Evolutionary conservation across 2,888 invertebrate species (phyloP), one percentile per base, ranked within the genome.

Genomic region (Anaspis maculata): DNA sequence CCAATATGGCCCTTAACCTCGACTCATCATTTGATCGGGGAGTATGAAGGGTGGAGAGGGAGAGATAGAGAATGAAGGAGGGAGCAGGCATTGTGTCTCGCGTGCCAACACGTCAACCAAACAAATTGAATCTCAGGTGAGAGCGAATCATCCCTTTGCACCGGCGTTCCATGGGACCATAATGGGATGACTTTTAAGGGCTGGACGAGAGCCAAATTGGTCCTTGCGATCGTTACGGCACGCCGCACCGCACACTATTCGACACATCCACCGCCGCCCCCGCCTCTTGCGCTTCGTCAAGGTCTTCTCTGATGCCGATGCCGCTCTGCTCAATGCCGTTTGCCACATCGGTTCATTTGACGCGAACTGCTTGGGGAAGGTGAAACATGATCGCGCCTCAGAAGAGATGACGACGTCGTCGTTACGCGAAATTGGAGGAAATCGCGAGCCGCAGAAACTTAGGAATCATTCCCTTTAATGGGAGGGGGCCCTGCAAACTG

Each of bases 81-180:
- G 25, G 32, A 28, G 32, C 23, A 21, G 27, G 25, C 35, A 32
- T 39, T 39, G 35, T 39, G 39, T 41, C 32, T 35, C 41, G 32
- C 38, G 35, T 32, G 38, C 41, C 37, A 27, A 38, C 37, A 39
- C 40, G 39, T 40, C 37, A 42, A 28, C 37, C 32, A 42, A 44
- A 45, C 43, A 44, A 41, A 45, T 40, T 41, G 43, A 45, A 40
- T 44, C 45, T 41, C 43, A 45, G 45, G 45, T 45, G 41, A 44
- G 39, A 33, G 41, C 29, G 37, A 44, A 38, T 34, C 35, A 29
- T 25, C 42, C 34, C 37, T 45, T 38, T 36, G 32, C 34, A 35
- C 36, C n/a, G n/a, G n/a, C n/a, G n/a, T n/a, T n/a, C n/a, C n/a
- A n/a, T n/a, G n/a, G n/a, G n/a, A n/a, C n/a, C n/a, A n/a, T 39